Evolutionary conservation across 2,797 vertebrate genomes (phyloP), one percentile per base, ranked within the genome.

Genomic region (Propithecus deckenii): DNA sequence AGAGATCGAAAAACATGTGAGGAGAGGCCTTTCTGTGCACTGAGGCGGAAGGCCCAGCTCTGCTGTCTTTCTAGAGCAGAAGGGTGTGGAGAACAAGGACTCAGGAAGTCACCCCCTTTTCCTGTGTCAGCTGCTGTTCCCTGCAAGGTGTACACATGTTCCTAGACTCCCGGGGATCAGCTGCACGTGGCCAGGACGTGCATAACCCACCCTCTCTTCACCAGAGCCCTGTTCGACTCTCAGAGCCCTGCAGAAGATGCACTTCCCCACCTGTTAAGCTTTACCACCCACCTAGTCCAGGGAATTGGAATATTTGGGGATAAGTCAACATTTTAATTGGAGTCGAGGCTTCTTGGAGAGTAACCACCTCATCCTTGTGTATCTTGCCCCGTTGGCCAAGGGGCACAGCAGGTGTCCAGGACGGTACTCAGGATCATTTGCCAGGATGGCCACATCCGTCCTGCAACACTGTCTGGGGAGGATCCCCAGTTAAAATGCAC

Each of bases 121-220:
- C 59, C n/a, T 48, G n/a, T 20, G 43, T 52, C 74, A 50, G 43
- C 32, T 38, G 7, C 71, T 50, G 0, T 14, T 84, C 30, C 43
- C 48, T 23, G 1, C 7, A 35, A 4, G 13, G 7, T 32, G 7
- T 3, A 0, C 0, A 0, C 1, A 2, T 43, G 30, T 10, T n/a
- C 30, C 75, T 28, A 25, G 55, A 30, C 6, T 23, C 35, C 55
- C 22, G 4, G 65, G 9, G 0, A 4, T 48, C 7, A 11, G 57
- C 48, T 38, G 38, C 4, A 4, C 10, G 0, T 28, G 38, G 30
- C 32, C 18, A 17, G n/a, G 12, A 11, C 11, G 8, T 18, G 5
- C 14, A 0, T 6, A 11, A 3, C 18, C 50, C 6, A 32, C 22
- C 23, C 38, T 50, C 17, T 48, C 18, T 25, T 22, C 38, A 32